Conservation (phyloP, 53 echinoderm and acorn worm species). For the Holothuria leucospilota region DNA sequence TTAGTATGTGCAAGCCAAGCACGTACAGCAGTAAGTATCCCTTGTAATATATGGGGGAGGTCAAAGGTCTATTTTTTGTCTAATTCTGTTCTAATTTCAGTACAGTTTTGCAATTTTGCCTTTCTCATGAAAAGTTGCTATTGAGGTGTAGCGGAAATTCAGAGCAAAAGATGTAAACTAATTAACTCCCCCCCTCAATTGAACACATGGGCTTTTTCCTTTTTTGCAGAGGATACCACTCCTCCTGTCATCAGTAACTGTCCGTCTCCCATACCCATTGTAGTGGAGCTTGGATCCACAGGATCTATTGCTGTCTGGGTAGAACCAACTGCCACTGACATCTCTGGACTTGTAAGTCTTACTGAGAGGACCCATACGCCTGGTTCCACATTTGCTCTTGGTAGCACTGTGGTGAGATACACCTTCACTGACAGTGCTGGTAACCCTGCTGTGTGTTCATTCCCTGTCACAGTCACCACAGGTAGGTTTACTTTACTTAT, state of each 20-base stretch:
- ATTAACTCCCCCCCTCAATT: no score
- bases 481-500: constrained; percentile 40
- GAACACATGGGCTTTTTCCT: no score
- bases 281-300: constrained; percentile 58
- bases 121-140: no score
- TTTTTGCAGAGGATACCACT: constrained; percentile 14
- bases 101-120: no score
- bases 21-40: no score
- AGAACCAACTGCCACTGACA: constrained; percentile 65
- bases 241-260: constrained; percentile 37
- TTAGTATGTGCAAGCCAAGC: no score
- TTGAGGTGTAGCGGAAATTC: no score
- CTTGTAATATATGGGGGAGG: no score
- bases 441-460: constrained; percentile 41
- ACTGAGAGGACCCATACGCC: constrained; percentile 30
- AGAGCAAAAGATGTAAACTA: no score
- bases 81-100: no score
- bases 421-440: constrained; percentile 47
- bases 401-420: constrained; percentile 49
- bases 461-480: constrained; percentile 55
- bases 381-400: constrained; percentile 43
- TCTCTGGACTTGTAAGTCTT: constrained; percentile 51
- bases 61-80: no score
- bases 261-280: constrained; percentile 45
- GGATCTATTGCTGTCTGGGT: constrained; percentile 48